Evolutionary conservation across 2,888 invertebrate species (phyloP).

Genomic region (Phaedon cochleariae): DNA sequence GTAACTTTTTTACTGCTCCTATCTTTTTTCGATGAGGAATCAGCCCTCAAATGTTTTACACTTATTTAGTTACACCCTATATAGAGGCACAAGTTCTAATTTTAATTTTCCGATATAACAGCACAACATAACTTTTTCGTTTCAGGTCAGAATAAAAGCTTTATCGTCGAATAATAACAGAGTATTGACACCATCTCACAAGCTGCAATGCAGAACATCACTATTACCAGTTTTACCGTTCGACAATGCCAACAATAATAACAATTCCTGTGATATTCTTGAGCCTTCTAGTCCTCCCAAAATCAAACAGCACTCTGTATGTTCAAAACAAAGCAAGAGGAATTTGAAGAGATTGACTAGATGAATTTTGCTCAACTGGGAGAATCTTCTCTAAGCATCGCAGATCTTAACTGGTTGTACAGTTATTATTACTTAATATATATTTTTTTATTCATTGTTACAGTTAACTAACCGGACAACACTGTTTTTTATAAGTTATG

Average conservation of each 20-base stretch:
- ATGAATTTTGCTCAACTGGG: constrained; percentile 22
- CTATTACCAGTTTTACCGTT: constrained; percentile 36
- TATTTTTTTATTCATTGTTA: constrained; percentile 13
- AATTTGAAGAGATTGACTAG: constrained; percentile 55
- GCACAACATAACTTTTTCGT: constrained; percentile 14
- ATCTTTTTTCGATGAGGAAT: too few relatives aligned
- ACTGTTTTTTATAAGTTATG: constrained; percentile 13
- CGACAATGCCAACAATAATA: constrained; percentile 19
- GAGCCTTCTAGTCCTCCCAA: constrained; percentile 54
- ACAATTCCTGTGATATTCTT: constrained; percentile 15
- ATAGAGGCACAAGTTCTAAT: too few relatives aligned
- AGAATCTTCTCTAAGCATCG: not conserved
- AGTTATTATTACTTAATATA: constrained; percentile 16
- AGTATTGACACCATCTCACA: constrained; percentile 2
- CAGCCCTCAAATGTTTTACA: too few relatives aligned
- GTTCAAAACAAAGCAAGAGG: constrained; percentile 56
- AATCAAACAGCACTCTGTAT: constrained; percentile 47
- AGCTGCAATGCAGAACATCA: constrained; percentile 26
- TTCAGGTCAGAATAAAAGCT: constrained; percentile 20
- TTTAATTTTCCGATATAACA: too few relatives aligned
- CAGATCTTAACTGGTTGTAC: constrained; percentile 18
- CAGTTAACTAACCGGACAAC: constrained; percentile 12
- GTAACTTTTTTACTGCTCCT: too few relatives aligned
- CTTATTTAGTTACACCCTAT: too few relatives aligned
- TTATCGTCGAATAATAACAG: constrained; percentile 24